phyloP scores from a whole-genome alignment of 2,797 vertebrate species.

The Astyanax mexicanus region DNA sequence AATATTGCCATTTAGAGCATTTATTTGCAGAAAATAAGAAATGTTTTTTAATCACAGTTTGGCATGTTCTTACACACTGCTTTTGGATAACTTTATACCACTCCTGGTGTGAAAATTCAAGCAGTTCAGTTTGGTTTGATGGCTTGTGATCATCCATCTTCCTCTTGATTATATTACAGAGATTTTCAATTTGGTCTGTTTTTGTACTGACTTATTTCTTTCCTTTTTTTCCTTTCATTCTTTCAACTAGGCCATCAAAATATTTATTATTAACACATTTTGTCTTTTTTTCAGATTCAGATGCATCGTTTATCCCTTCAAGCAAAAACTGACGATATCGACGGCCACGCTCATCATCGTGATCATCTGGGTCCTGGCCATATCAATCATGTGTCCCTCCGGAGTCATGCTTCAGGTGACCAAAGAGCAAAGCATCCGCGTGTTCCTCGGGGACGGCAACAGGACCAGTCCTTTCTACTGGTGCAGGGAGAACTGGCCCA shows the following conservation, averaged over 20 bases:
- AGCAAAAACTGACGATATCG: slow-evolving; percentile 87
- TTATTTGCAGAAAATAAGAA: too few species aligned
- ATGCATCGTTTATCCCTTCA: slow-evolving; percentile 90
- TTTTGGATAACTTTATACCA: too few species aligned
- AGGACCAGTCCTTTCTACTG: slow-evolving; percentile 84
- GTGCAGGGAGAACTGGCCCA: slow-evolving; percentile 92
- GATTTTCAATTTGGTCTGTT: too few species aligned
- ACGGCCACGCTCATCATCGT: slow-evolving; percentile 79
- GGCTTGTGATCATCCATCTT: too few species aligned
- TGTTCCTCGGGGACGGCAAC: slow-evolving; percentile 80
- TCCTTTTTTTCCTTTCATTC: background rate
- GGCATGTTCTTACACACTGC: too few species aligned
- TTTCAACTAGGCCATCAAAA: background rate
- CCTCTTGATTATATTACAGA: too few species aligned
- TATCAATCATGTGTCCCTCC: slow-evolving; percentile 90
- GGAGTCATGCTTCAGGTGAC: slow-evolving; percentile 88
- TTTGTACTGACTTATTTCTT: too few species aligned
- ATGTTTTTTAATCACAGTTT: too few species aligned
- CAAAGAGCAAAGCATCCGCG: slow-evolving; percentile 83
- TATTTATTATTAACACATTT: background rate
- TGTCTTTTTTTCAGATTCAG: slow-evolving; percentile 83
- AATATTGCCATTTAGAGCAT: too few species aligned
- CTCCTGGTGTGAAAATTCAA: too few species aligned
- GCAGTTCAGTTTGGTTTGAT: too few species aligned
- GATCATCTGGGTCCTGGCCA: slow-evolving; percentile 88